These are phyloP conservation scores for Cheilosia vulpina DNA, from an alignment of 2,888 invertebrate species.

Conservation along the genomic window DNA sequence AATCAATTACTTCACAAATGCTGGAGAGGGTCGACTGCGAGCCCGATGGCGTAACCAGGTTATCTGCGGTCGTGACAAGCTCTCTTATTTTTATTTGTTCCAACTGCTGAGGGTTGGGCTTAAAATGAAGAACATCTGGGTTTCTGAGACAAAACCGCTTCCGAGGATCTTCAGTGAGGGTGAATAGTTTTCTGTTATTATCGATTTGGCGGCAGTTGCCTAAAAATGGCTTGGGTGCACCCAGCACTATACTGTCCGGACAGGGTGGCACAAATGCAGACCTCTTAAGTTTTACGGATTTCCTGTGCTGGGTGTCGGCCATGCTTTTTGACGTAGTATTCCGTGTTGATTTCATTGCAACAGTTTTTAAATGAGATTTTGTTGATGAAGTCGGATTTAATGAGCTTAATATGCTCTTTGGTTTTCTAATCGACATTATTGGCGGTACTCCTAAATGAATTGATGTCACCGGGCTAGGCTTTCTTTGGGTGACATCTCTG, in stretches of 20 bases:
- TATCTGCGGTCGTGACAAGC: slow-evolving; percentile 80
- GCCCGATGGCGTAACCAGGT: slow-evolving; percentile 78
- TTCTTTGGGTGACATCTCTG: neutral
- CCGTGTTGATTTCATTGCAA: slow-evolving; percentile 1
- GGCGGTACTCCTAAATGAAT: neutral
- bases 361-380: neutral
- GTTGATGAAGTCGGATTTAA: neutral
- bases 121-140: slow-evolving; percentile 78
- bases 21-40: slow-evolving; percentile 78
- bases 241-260: slow-evolving; percentile 78
- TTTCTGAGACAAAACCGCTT: slow-evolving; percentile 80
- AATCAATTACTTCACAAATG: slow-evolving; percentile 81
- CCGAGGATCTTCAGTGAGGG: slow-evolving; percentile 81
- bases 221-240: slow-evolving; percentile 77
- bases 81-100: slow-evolving; percentile 78
- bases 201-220: slow-evolving; percentile 79
- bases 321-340: slow-evolving; percentile 10
- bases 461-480: neutral
- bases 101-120: slow-evolving; percentile 75
- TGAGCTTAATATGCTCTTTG: neutral
- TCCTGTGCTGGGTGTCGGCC: slow-evolving; percentile 15
- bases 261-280: slow-evolving; percentile 78
- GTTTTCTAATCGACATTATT: slow-evolving; percentile 16
- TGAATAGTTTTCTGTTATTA: slow-evolving; percentile 78
- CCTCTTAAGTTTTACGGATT: neutral